Evolutionary conservation across 1,140 invertebrate genomes (phyloP).

Genomic region (Drosophila ficusphila): DNA sequence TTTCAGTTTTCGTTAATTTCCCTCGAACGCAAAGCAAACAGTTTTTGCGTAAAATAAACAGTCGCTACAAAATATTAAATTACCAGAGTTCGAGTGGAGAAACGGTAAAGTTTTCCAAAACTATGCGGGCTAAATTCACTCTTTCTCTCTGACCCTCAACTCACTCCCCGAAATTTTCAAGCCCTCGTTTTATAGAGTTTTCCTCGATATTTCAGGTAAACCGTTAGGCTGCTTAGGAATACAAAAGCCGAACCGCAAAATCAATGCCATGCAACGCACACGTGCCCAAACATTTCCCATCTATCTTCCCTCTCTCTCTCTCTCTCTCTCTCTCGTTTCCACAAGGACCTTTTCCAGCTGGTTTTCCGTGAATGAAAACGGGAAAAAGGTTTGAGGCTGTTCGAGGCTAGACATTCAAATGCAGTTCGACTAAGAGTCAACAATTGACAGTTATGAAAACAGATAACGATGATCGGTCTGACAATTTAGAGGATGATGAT

Average conservation of each 20-base stretch:
- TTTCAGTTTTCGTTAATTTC: constrained; percentile 62
- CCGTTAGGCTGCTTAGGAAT: constrained; percentile 51
- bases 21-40: constrained; percentile 51
- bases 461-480: constrained; percentile 64
- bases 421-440: constrained; percentile 70
- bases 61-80: constrained; percentile 66
- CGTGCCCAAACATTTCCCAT: constrained; percentile 26
- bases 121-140: constrained; percentile 35
- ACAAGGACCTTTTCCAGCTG: constrained; percentile 46
- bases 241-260: constrained; percentile 48
- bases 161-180: constrained; percentile 2
- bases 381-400: constrained; percentile 34
- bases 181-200: not conserved
- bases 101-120: constrained; percentile 56
- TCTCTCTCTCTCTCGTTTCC: not conserved
- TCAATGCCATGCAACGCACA: constrained; percentile 52
- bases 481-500: constrained; percentile 25
- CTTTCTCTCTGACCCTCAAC: not conserved
- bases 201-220: constrained; percentile 29
- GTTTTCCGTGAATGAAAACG: constrained; percentile 44
- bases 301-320: not conserved
- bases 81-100: constrained; percentile 41
- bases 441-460: constrained; percentile 81
- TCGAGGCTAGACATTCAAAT: constrained; percentile 42
- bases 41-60: constrained; percentile 72